Conservation (phyloP, 2,888 invertebrate genomes). For the Stenchaetothrips biformis region DNA sequence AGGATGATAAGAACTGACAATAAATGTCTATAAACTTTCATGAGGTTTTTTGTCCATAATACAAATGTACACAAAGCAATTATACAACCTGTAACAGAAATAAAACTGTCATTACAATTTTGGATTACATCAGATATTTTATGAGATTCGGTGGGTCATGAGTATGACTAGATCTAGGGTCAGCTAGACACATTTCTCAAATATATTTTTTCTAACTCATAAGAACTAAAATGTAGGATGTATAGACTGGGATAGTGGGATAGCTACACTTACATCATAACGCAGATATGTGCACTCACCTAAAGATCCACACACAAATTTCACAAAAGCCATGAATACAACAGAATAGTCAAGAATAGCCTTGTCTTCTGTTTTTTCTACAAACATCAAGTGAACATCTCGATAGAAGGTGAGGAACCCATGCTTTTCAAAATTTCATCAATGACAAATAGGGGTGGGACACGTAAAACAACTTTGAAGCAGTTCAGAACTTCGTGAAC, state of each 20-base stretch:
- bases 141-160: too few species aligned
- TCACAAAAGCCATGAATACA: constrained; percentile 57
- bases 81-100: constrained; percentile 66
- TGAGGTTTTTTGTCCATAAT: constrained; percentile 76
- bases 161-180: not conserved
- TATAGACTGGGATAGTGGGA: too few species aligned
- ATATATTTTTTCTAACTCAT: not conserved
- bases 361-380: constrained; percentile 34
- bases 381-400: constrained; percentile 42
- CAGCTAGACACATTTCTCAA: not conserved
- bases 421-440: constrained; percentile 84
- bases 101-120: not conserved
- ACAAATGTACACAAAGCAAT: constrained; percentile 77
- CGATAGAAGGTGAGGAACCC: constrained; percentile 59
- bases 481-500: constrained; percentile 58
- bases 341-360: constrained; percentile 49
- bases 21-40: constrained; percentile 83
- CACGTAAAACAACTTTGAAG: constrained; percentile 78
- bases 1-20: constrained; percentile 77
- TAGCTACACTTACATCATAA: constrained; percentile 4
- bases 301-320: constrained; percentile 60
- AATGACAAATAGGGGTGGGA: constrained; percentile 87
- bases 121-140: too few species aligned
- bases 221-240: not conserved
- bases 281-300: constrained; percentile 50